These are phyloP conservation scores for Apeira syringaria DNA, from an alignment of 2,888 invertebrate species.

Conservation along the genomic window DNA sequence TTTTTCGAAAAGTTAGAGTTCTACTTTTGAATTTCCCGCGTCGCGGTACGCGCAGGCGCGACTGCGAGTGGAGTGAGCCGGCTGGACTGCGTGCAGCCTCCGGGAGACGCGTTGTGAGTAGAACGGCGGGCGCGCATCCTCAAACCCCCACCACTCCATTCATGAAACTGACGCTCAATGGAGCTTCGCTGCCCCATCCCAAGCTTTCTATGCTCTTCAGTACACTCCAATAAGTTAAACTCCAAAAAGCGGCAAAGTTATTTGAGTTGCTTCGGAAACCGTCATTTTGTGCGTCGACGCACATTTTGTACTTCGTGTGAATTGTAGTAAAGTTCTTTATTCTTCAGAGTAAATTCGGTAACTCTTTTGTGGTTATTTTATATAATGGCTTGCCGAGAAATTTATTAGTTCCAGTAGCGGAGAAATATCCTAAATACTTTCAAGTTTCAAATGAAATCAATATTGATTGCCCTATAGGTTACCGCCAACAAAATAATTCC, in stretches of 20 bases:
- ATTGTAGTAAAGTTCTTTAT: no score
- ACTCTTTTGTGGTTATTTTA: no score
- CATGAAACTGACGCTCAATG: constrained; percentile 67
- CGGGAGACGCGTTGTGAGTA: constrained; percentile 39
- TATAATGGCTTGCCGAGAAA: no score
- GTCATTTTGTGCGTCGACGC: neutral
- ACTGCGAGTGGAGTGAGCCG: constrained; percentile 48
- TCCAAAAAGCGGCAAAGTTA: constrained; percentile 5
- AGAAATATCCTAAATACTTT: no score
- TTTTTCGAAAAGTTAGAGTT: constrained; percentile 32
- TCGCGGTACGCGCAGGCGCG: constrained; percentile 54
- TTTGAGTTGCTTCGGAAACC: constrained; percentile 4
- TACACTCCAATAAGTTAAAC: constrained; percentile 11
- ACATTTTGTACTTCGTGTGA: no score
- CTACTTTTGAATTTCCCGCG: constrained; percentile 65
- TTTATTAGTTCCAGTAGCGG: no score
- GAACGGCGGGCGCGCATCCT: constrained; percentile 50
- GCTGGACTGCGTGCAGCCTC: constrained; percentile 55
- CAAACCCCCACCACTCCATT: constrained; percentile 69
- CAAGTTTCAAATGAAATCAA: no score
- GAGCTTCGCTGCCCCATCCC: constrained; percentile 33
- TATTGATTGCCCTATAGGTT: no score
- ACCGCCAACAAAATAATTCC: no score
- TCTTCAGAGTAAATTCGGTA: no score
- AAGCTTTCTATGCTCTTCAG: constrained; percentile 32